Conservation (phyloP, 1,140 invertebrate genomes). For the Neoseiulus cucumeris region DNA sequence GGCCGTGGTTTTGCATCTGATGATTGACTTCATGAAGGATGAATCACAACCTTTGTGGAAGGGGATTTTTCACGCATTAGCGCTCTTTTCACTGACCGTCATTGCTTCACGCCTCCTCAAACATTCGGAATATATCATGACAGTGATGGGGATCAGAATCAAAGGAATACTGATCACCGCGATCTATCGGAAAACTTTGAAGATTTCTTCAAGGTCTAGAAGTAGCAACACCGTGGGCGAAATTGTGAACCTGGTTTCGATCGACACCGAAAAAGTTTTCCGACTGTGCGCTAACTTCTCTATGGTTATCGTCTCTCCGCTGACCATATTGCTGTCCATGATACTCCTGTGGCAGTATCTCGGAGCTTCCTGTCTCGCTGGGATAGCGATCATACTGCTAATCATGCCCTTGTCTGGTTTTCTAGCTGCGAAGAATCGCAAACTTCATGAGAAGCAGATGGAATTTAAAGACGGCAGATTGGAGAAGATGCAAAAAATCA, state of each 20-base stretch:
- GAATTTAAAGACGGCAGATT: constrained; percentile 24
- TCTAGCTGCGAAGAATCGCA: constrained; percentile 23
- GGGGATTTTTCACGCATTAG: constrained; percentile 56
- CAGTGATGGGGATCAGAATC: not conserved
- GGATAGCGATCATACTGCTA: constrained; percentile 28
- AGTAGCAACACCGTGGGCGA: constrained; percentile 19
- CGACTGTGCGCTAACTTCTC: constrained; percentile 13
- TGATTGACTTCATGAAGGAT: not conserved
- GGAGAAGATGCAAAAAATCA: constrained; percentile 23
- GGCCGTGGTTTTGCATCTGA: not conserved
- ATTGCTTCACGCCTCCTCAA: constrained; percentile 31
- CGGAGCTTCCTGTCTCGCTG: constrained; percentile 27
- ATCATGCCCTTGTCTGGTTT: constrained; percentile 29
- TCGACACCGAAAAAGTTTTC: constrained; percentile 19
- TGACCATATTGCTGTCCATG: constrained; percentile 15
- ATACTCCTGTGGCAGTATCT: constrained; percentile 19
- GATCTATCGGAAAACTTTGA: not conserved
- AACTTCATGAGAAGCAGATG: constrained; percentile 23
- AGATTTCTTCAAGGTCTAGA: not conserved
- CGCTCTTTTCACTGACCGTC: constrained; percentile 22
- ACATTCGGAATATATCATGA: not conserved
- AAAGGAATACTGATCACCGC: not conserved
- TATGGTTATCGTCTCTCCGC: constrained; percentile 15
- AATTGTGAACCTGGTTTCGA: constrained; percentile 20
- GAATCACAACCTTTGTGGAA: constrained; percentile 45